A percentile compares a stretch with the other conserved stretches of the same genome.
Conservation (phyloP, 2,888 invertebrate genomes). For the Ophion costatus region DNA sequence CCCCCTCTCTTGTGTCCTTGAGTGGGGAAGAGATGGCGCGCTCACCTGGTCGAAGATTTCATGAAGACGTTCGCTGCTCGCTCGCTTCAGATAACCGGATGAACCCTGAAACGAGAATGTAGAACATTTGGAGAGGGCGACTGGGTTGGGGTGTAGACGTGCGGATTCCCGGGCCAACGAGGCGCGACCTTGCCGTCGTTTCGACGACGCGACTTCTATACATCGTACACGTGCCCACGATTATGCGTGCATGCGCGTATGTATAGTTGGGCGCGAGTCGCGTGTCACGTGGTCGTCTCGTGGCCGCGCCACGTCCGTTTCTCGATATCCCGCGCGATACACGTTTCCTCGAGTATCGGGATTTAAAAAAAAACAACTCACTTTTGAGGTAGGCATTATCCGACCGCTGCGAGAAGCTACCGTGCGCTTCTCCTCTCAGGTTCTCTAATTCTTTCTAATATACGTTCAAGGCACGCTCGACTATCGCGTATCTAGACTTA, state of each 20-base stretch:
- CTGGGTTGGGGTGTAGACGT: neutral
- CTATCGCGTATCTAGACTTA: neutral
- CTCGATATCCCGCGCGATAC: neutral
- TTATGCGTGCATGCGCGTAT: neutral
- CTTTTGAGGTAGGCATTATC: conserved; percentile 60
- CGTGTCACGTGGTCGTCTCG: conserved; percentile 49
- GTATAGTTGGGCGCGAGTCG: neutral
- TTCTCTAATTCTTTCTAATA: too few relatives aligned
- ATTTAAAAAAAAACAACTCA: conserved; percentile 21
- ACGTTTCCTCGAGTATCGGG: neutral
- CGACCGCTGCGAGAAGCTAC: neutral
- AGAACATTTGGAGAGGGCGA: neutral
- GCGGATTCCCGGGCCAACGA: conserved; percentile 28
- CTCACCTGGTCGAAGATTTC: conserved; percentile 93
- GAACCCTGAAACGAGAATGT: conserved; percentile 86
- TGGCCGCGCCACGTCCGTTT: conserved; percentile 14
- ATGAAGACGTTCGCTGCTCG: conserved; percentile 93
- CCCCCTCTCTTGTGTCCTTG: neutral
- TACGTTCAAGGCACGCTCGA: too few relatives aligned
- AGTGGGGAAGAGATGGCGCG: neutral
- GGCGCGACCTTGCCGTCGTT: conserved; percentile 19
- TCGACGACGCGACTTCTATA: neutral
- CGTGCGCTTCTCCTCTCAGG: too few relatives aligned
- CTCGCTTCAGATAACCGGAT: conserved; percentile 93
- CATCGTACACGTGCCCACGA: neutral